Conservation (phyloP, 1,140 invertebrate genomes). For the Pseudomyrmex gracilis region DNA sequence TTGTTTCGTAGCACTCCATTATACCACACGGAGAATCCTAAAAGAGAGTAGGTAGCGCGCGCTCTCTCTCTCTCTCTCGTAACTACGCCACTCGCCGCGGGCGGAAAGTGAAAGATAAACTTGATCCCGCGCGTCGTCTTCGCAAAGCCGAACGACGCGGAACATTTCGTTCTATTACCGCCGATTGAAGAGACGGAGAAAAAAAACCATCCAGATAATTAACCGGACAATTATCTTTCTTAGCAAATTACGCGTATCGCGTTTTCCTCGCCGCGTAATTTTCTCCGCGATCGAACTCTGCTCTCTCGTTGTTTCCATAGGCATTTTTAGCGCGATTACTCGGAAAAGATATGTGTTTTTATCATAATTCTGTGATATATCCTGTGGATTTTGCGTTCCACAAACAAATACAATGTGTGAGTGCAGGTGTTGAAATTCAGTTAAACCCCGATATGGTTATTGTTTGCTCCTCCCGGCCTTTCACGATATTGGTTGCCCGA, state of each 20-base stretch:
- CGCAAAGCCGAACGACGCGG: neutral
- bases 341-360: neutral
- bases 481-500: slow-evolving; percentile 22
- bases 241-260: too few relatives aligned
- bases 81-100: slow-evolving; percentile 16
- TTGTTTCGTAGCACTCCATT: slow-evolving; percentile 66
- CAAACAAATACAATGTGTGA: neutral
- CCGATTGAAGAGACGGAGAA: neutral
- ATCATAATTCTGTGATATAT: slow-evolving; percentile 12
- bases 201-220: slow-evolving; percentile 9
- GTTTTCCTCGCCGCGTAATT: neutral
- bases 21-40: slow-evolving; percentile 53
- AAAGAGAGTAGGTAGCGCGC: slow-evolving; percentile 25
- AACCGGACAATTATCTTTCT: neutral
- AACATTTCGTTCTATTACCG: neutral
- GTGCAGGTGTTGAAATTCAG: slow-evolving; percentile 33
- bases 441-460: slow-evolving; percentile 29
- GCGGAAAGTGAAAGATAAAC: slow-evolving; percentile 45
- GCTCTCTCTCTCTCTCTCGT: neutral
- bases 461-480: slow-evolving; percentile 24
- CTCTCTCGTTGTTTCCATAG: too few relatives aligned
- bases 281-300: neutral
- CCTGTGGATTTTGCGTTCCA: neutral
- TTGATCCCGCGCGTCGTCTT: neutral
- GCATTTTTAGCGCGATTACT: neutral